Base-by-base conservation (phyloP, 2,888 invertebrate genomes). In the Eumerus sabulonum region DNA sequence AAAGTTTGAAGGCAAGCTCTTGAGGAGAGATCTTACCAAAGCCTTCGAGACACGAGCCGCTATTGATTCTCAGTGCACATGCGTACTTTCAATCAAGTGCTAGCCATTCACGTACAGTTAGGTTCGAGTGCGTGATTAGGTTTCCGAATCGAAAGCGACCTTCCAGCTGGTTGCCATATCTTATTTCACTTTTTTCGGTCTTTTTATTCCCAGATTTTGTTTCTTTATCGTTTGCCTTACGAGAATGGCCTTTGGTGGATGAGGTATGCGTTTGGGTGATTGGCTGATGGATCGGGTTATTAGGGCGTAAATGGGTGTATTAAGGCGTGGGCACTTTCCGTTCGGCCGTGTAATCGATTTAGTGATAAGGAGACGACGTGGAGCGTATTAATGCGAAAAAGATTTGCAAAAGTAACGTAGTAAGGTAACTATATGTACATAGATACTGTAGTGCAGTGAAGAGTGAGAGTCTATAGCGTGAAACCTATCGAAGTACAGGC, bases 61-160 rank as follows among this genome's bases (percentile, higher is more conserved):
- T n/a, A 38, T 12, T 40, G n/a, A 40, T n/a, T 40, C 40, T 19
- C 38, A 42, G 13, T n/a, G 2, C 11, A 17, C 51, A 53, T 36
- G 1, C 17, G 13, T 18, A 54, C 9, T 54, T 18, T 38, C 54
- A 54, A 38, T 27, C 27, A 27, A 27, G 18, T 48, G n/a, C 1
- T 27, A 9, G 54, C 40, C 44, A 36, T 63, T 47, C 18, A 40
- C 27, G 16, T 59, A 50, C 53, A 44, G 66, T 71, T 60, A 60
- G 50, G 16, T 47, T 9, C 7, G 50, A 56, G 17, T 53, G 48
- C 76, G 76, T 76, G 76, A 57, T 40, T 36, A 7, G 12, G 70
- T 36, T 56, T 57, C 13, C 1, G 14, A 44, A 57, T 27, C 12
- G 13, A 19, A 47, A 53, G 13, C 63, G 71, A 76, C 76, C 76